Base-by-base conservation (phyloP, 1,140 invertebrate species). In the Conus betulinus region DNA sequence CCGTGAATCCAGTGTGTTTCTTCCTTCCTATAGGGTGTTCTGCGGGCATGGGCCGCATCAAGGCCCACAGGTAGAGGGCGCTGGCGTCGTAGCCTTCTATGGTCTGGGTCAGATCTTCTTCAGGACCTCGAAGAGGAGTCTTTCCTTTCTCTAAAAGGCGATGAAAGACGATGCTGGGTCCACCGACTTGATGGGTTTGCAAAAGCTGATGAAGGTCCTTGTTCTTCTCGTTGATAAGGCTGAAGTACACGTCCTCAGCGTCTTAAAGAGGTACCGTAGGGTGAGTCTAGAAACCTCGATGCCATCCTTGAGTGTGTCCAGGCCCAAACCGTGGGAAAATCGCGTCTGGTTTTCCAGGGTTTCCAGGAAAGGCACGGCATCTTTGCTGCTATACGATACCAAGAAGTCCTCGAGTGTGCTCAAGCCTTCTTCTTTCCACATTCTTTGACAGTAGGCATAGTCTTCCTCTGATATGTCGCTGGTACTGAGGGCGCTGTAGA, bases 21-120 rank as follows among this genome's bases (percentile, higher is more conserved):
- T n/a, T n/a, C n/a, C n/a, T n/a, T n/a, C n/a, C n/a, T n/a, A n/a
- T n/a, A n/a, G n/a, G n/a, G n/a, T n/a, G n/a, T n/a, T n/a, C n/a
- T n/a, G n/a, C n/a, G n/a, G n/a, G n/a, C n/a, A n/a, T n/a, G n/a
- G n/a, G n/a, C n/a, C n/a, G n/a, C n/a, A n/a, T n/a, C n/a, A n/a
- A n/a, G n/a, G n/a, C n/a, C n/a, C n/a, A n/a, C n/a, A n/a, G n/a
- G n/a, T n/a, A n/a, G n/a, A n/a, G n/a, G n/a, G n/a, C n/a, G 63
- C 89, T 91, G 60, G 87, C 88, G 79, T 91, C 91, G 60, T 67
- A 91, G 7, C 91, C 91, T 20, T 87, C 52, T n/a, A 90, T 81
- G 17, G 27, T 89, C 82, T 90, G n/a, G 1, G 39, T n/a, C 57
- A 60, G 5, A 25, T 76, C 60, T 23, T 27, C 53, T 25, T 85